A percentile compares a stretch with the other conserved stretches of the same genome.
phyloP scores from a whole-genome alignment of 1,140 invertebrate genomes.

The Bicyclus anynana region DNA sequence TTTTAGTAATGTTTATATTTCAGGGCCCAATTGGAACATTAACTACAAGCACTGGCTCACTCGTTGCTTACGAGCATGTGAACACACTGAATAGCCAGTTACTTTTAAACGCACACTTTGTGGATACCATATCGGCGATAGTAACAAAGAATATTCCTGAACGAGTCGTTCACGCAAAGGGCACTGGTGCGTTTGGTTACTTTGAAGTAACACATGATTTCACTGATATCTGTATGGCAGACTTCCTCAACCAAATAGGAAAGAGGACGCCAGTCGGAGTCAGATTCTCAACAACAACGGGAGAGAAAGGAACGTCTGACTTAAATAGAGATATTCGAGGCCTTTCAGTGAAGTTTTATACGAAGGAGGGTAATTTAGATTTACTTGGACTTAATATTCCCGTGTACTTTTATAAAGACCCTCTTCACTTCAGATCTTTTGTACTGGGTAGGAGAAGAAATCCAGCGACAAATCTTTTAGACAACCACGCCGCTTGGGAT shows the following conservation, averaged over 20 bases:
- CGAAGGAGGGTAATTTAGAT: constrained; percentile 88
- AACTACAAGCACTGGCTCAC: neutral
- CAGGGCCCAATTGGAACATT: neutral
- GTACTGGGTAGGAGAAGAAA: constrained; percentile 83
- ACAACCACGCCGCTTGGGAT: constrained; percentile 94
- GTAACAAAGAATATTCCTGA: constrained; percentile 95
- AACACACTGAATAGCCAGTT: neutral
- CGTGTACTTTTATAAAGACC: constrained; percentile 85
- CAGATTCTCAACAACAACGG: constrained; percentile 90
- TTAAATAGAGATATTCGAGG: constrained; percentile 85
- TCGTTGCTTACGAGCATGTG: neutral
- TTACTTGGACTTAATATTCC: constrained; percentile 86
- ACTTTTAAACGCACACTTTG: constrained; percentile 83
- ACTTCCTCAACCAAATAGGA: constrained; percentile 89
- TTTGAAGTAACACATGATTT: constrained; percentile 97
- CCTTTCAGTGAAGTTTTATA: constrained; percentile 87
- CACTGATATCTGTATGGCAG: constrained; percentile 89
- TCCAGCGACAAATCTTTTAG: constrained; percentile 83
- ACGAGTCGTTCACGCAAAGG: constrained; percentile 96
- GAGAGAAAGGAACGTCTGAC: constrained; percentile 91
- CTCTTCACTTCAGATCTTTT: constrained; percentile 81
- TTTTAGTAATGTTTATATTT: neutral
- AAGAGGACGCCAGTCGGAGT: constrained; percentile 87
- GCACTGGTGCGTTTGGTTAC: constrained; percentile 96
- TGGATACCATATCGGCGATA: constrained; percentile 96